Percentiles rank a stretch among this genome's conserved stretches.
Evolutionary conservation across 2,888 invertebrate genomes (phyloP).

Genomic region (Thera obeliscata): DNA sequence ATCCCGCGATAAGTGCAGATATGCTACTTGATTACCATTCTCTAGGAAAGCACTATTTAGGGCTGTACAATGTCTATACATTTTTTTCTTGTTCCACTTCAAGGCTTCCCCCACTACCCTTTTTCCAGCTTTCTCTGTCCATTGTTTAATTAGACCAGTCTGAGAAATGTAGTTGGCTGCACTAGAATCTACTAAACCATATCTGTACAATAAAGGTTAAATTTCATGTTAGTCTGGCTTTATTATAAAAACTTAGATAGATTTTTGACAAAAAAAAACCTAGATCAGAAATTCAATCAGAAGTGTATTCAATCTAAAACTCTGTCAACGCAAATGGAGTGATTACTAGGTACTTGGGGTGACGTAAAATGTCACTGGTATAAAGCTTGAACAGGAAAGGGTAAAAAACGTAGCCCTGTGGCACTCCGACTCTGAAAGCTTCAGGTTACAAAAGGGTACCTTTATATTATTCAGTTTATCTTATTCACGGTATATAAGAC

Average conservation of each 20-base stretch:
- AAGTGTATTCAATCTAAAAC: background rate
- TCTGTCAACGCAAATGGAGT: background rate
- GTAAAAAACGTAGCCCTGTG: background rate
- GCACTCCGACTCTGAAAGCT: background rate
- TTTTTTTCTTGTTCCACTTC: too few relatives aligned
- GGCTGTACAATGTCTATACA: background rate
- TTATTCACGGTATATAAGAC: too few relatives aligned
- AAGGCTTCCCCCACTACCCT: too few relatives aligned
- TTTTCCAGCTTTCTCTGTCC: too few relatives aligned
- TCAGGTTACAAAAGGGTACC: background rate
- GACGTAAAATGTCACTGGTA: too few relatives aligned
- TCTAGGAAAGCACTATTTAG: background rate
- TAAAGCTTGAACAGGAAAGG: background rate
- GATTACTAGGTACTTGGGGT: background rate
- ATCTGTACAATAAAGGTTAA: too few relatives aligned
- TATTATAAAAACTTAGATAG: too few relatives aligned
- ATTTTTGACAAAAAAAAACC: background rate
- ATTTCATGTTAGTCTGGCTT: too few relatives aligned
- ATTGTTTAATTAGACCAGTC: too few relatives aligned
- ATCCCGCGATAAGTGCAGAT: slow-evolving; percentile 26
- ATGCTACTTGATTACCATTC: slow-evolving; percentile 24
- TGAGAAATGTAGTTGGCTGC: too few relatives aligned
- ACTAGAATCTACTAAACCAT: too few relatives aligned
- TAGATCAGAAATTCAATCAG: background rate
- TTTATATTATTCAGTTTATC: too few relatives aligned